These are phyloP conservation scores for Neostethus bicornis DNA, from an alignment of 2,797 vertebrate genomes.

Conservation along the genomic window DNA sequence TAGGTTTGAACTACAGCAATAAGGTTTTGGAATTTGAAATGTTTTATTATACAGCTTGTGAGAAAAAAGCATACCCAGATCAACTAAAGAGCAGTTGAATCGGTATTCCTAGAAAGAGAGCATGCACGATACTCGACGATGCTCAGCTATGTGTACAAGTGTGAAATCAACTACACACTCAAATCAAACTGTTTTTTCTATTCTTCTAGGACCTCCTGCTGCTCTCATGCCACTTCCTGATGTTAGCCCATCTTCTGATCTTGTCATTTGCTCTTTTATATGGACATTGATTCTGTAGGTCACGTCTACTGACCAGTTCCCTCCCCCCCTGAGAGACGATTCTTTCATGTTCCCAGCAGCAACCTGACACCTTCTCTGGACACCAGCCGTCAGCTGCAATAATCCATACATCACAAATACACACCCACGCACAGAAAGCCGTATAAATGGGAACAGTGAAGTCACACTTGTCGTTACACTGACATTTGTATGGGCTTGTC, in stretches of 20 bases:
- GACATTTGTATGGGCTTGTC: constrained; percentile 17
- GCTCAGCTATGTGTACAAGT: too few relatives aligned
- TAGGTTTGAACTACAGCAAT: too few relatives aligned
- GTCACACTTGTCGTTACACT: constrained; percentile 16
- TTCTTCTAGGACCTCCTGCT: constrained; percentile 20
- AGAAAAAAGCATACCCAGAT: too few relatives aligned
- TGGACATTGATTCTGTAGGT: constrained; percentile 79
- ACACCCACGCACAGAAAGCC: constrained; percentile 21
- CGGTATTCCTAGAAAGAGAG: too few relatives aligned
- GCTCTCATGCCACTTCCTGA: constrained; percentile 36
- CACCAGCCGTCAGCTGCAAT: constrained; percentile 61
- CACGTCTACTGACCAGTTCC: constrained; percentile 60
- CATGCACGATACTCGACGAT: too few relatives aligned
- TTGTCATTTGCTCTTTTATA: constrained; percentile 77
- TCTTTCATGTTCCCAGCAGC: constrained; percentile 80
- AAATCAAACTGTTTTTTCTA: constrained; percentile 7
- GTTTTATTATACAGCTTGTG: too few relatives aligned
- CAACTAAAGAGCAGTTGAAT: too few relatives aligned
- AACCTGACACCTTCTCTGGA: constrained; percentile 72
- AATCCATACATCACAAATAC: constrained; percentile 69
- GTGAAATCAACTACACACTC: constrained; percentile 2
- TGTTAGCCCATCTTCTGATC: constrained; percentile 71
- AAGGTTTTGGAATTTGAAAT: too few relatives aligned
- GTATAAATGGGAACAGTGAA: constrained; percentile 16
- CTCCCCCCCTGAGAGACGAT: constrained; percentile 50